Conservation (phyloP, 2,113 vertebrate species). For the Ptilorrhoa leucosticta region DNA sequence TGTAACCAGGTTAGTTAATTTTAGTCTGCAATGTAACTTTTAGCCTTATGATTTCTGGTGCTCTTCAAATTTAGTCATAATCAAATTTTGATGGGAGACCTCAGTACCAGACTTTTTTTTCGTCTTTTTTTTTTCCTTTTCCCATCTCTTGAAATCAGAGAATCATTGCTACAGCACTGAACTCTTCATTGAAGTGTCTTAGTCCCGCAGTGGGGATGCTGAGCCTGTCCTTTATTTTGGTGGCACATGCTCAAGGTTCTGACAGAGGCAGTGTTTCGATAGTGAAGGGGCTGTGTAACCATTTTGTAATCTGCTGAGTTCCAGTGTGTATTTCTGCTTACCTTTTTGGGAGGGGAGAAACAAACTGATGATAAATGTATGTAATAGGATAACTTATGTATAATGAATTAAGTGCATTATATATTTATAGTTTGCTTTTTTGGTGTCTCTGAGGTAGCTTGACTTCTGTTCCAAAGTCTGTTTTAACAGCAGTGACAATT, state of each 20-base stretch:
- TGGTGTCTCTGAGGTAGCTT: not conserved
- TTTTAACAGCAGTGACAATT: not conserved
- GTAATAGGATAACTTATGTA: constrained; percentile 44
- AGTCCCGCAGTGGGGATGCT: not conserved
- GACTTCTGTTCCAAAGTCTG: not conserved
- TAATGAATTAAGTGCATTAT: constrained; percentile 54
- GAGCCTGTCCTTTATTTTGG: not conserved
- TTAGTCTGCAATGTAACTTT: not conserved
- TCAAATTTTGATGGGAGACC: not conserved
- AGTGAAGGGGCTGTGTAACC: rapidly evolving
- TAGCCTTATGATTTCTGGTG: not conserved
- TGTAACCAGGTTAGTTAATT: not conserved
- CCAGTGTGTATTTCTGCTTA: not conserved
- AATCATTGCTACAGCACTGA: not conserved
- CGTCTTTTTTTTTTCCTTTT: no score
- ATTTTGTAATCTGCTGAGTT: not conserved
- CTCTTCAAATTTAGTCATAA: not conserved
- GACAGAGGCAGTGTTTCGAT: not conserved
- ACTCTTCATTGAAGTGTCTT: not conserved
- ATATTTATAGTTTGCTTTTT: constrained; percentile 44
- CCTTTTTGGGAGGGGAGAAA: not conserved
- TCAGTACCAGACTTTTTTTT: not conserved
- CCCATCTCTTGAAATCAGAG: not conserved
- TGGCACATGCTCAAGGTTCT: not conserved
- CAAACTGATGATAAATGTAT: not conserved